These are phyloP conservation scores for Pterostichus madidus DNA, from an alignment of 2,888 invertebrate genomes.

Conservation along the genomic window DNA sequence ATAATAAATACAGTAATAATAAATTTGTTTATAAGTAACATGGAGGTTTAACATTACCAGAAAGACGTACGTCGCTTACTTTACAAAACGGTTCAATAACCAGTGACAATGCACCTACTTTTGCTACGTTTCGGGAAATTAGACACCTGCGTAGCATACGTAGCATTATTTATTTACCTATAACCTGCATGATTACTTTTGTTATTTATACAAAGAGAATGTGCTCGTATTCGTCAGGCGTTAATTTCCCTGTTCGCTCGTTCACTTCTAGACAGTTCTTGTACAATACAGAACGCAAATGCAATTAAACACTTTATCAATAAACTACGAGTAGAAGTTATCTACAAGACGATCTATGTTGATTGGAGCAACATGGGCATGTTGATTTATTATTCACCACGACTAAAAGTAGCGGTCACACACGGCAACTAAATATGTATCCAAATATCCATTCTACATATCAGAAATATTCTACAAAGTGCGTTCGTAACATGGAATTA, in stretches of 20 bases:
- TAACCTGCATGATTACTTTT: slow-evolving; percentile 62
- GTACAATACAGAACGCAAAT: slow-evolving; percentile 63
- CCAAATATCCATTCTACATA: slow-evolving; percentile 67
- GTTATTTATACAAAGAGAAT: slow-evolving; percentile 66
- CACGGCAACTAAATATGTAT: slow-evolving; percentile 67
- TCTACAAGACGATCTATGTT: slow-evolving; percentile 64
- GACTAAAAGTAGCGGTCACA: slow-evolving; percentile 65
- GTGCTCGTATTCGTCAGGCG: slow-evolving; percentile 60
- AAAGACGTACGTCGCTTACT: slow-evolving; percentile 77
- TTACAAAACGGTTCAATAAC: slow-evolving; percentile 78
- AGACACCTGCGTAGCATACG: slow-evolving; percentile 65
- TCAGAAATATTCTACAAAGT: slow-evolving; percentile 66
- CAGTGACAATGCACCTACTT: slow-evolving; percentile 63
- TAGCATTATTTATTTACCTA: slow-evolving; percentile 63
- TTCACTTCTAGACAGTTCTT: slow-evolving; percentile 62
- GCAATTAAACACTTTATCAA: slow-evolving; percentile 63
- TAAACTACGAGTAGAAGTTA: slow-evolving; percentile 66
- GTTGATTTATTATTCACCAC: slow-evolving; percentile 64
- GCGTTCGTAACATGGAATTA: slow-evolving; percentile 64
- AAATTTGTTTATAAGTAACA: slow-evolving; percentile 75
- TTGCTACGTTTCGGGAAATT: slow-evolving; percentile 64
- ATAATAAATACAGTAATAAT: slow-evolving; percentile 73
- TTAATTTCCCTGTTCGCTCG: slow-evolving; percentile 57
- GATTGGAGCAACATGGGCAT: slow-evolving; percentile 62
- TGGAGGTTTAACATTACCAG: slow-evolving; percentile 78